Conservation (phyloP, 2,888 invertebrate species). For the Chrysolina haemoptera region DNA sequence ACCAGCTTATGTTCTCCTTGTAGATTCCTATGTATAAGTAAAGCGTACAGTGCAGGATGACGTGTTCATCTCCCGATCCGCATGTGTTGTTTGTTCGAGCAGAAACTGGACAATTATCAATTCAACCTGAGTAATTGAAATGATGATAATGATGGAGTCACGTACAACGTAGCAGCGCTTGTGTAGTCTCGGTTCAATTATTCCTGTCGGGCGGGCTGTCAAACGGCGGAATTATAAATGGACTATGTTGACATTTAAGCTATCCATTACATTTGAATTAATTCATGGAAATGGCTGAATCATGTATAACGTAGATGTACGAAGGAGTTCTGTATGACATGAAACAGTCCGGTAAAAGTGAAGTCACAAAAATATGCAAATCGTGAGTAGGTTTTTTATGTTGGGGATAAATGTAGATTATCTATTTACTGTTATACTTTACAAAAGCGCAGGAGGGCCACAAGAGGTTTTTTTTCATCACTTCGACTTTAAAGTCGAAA, state of each 20-base stretch:
- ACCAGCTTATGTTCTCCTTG: neutral
- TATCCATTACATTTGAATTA: constrained; percentile 22
- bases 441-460: too few species aligned
- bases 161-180: constrained; percentile 16
- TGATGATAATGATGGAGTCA: constrained; percentile 31
- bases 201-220: constrained; percentile 23
- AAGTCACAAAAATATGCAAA: neutral
- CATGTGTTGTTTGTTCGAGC: constrained; percentile 1
- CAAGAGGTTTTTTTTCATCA: too few species aligned
- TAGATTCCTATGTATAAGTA: neutral
- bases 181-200: constrained; percentile 32
- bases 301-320: neutral
- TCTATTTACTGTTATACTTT: too few species aligned
- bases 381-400: neutral
- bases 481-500: too few species aligned
- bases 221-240: constrained; percentile 24
- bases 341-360: neutral
- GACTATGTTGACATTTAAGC: constrained; percentile 15
- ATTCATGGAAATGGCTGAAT: constrained; percentile 8
- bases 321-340: neutral
- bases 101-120: constrained; percentile 27
- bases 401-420: too few species aligned
- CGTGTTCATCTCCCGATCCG: neutral
- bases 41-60: neutral
- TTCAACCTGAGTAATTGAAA: constrained; percentile 34